Percentiles rank a stretch among this genome's conserved stretches.
Conservation (phyloP, 2,113 vertebrate species). For the Salvelinus sp. region DNA sequence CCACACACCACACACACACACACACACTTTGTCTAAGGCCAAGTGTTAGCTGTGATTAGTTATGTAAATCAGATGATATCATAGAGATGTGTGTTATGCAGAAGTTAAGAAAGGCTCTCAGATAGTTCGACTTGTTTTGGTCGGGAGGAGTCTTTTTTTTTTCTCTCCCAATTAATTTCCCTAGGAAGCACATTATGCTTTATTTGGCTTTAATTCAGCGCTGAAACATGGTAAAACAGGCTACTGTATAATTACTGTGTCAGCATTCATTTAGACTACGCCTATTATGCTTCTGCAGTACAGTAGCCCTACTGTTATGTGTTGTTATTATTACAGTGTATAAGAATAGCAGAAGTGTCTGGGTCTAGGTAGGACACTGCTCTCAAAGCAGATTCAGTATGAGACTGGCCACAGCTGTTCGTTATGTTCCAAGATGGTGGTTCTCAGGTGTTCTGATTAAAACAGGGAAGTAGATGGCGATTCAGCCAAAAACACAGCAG, state of each 20-base stretch:
- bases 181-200: conserved; percentile 54
- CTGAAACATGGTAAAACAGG: background rate
- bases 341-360: background rate
- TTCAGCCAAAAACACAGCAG: background rate
- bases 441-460: conserved; percentile 1
- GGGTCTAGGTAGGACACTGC: background rate
- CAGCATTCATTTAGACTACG: background rate
- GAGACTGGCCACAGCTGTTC: background rate
- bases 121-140: background rate
- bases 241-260: background rate
- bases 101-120: background rate
- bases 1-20: background rate
- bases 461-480: background rate
- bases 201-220: conserved; percentile 20
- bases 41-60: conserved; percentile 15
- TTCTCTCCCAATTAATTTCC: conserved; percentile 50
- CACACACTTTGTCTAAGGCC: background rate
- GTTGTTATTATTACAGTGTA: background rate
- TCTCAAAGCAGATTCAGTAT: background rate
- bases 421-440: background rate
- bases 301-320: background rate
- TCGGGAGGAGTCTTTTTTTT: background rate
- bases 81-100: no score
- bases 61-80: conserved; percentile 22
- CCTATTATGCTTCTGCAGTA: background rate